These are phyloP conservation scores for Xestia ashworthii DNA, from an alignment of 2,888 invertebrate genomes.

Conservation along the genomic window DNA sequence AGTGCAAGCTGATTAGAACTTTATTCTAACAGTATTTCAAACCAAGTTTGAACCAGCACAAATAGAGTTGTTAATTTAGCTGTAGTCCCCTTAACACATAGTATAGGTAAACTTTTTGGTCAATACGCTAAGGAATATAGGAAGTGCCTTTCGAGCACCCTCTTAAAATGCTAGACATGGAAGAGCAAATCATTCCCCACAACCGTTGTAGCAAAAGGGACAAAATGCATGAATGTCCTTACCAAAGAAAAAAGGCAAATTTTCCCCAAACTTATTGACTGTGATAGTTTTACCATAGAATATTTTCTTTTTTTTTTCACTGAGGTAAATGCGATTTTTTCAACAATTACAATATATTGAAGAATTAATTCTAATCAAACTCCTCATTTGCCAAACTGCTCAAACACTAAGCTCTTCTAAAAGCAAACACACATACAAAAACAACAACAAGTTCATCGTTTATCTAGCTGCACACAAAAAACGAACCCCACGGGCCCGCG, in stretches of 20 bases:
- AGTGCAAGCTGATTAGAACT: too few relatives aligned
- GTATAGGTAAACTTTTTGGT: not conserved
- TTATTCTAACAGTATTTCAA: too few relatives aligned
- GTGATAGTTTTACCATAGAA: not conserved
- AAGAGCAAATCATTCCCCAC: not conserved
- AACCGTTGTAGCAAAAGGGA: not conserved
- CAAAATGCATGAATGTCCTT: too few relatives aligned
- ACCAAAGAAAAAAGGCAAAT: not conserved
- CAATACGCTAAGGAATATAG: not conserved
- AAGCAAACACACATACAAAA: slow-evolving; percentile 39
- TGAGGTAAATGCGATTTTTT: not conserved
- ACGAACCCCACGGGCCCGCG: slow-evolving; percentile 10
- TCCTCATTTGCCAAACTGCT: not conserved
- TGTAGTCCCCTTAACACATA: too few relatives aligned
- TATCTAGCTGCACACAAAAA: slow-evolving; percentile 50
- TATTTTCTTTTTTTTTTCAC: not conserved
- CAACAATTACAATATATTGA: not conserved
- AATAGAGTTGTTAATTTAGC: too few relatives aligned
- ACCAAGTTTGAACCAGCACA: too few relatives aligned
- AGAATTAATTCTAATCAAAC: not conserved
- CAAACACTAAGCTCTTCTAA: not conserved
- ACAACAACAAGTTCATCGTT: slow-evolving; percentile 40
- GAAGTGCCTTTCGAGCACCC: not conserved
- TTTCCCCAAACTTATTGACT: not conserved
- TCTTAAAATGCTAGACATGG: not conserved